phyloP scores from a whole-genome alignment of 1,140 invertebrate genomes.

The Asobara japonica region DNA sequence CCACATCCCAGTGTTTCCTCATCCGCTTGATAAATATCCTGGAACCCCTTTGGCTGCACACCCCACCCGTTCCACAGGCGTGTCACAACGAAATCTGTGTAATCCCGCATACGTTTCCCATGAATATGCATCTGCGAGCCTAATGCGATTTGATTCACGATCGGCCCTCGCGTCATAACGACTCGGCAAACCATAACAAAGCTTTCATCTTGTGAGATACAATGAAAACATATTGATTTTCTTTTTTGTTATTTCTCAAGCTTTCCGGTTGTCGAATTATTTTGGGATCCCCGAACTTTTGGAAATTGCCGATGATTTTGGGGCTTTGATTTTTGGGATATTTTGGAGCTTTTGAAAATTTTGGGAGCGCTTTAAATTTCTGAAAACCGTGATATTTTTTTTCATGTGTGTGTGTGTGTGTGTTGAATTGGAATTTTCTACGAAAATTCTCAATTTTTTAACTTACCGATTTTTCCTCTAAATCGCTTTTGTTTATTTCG shows the following conservation, averaged over 20 bases:
- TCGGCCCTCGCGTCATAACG: slow-evolving; percentile 31
- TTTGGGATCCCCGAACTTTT: too few relatives aligned
- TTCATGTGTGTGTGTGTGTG: too few relatives aligned
- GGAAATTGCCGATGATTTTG: too few relatives aligned
- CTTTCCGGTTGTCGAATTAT: background rate
- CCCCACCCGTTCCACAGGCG: slow-evolving; percentile 26
- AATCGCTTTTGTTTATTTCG: too few relatives aligned
- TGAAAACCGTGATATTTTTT: background rate
- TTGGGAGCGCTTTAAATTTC: background rate
- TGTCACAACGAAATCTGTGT: slow-evolving; percentile 46
- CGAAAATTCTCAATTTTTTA: too few relatives aligned
- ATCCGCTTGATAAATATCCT: slow-evolving; percentile 37
- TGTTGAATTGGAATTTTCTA: too few relatives aligned
- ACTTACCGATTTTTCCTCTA: too few relatives aligned
- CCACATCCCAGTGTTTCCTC: slow-evolving; percentile 7
- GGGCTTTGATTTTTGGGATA: too few relatives aligned
- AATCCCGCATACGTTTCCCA: slow-evolving; percentile 61
- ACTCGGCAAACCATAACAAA: slow-evolving; percentile 17
- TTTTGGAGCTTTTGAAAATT: too few relatives aligned
- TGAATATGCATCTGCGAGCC: slow-evolving; percentile 62
- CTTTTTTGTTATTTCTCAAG: background rate
- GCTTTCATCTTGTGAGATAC: background rate
- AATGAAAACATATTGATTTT: background rate
- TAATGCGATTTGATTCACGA: slow-evolving; percentile 64
- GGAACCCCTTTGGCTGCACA: slow-evolving; percentile 44